phyloP scores from a whole-genome alignment of 2,888 invertebrate species.

The Spatulosminthurus flaviceps region DNA sequence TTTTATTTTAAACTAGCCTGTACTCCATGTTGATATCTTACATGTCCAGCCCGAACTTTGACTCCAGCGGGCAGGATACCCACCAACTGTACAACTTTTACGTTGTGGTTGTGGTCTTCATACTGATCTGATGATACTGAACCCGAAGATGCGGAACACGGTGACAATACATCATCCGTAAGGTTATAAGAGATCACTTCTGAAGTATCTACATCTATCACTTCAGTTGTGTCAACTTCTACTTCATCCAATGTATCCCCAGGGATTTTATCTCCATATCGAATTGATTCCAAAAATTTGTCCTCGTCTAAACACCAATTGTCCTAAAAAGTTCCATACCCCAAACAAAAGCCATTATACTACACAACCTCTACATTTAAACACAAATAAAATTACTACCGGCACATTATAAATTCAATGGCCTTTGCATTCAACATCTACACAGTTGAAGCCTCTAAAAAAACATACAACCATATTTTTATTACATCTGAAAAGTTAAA shows the following conservation, averaged over 20 bases:
- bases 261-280: conserved; percentile 50
- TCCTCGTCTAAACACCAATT: conserved; percentile 58
- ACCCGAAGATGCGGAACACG: conserved; percentile 48
- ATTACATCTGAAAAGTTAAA: conserved; percentile 37
- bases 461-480: background rate
- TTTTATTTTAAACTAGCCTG: background rate
- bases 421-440: too few relatives aligned
- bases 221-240: conserved; percentile 37
- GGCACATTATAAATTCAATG: too few relatives aligned
- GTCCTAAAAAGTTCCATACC: conserved; percentile 29
- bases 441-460: background rate
- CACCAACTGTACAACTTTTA: conserved; percentile 57
- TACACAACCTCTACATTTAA: background rate
- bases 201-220: conserved; percentile 48
- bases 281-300: conserved; percentile 60
- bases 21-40: conserved; percentile 19
- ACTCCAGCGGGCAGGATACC: conserved; percentile 53
- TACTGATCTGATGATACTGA: conserved; percentile 50
- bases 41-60: conserved; percentile 47
- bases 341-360: background rate
- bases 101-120: conserved; percentile 53
- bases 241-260: conserved; percentile 41
- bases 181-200: conserved; percentile 49
- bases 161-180: conserved; percentile 50
- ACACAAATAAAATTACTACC: background rate